Evolutionary conservation across 1,140 invertebrate species (phyloP).

Genomic region (Atta colombica): DNA sequence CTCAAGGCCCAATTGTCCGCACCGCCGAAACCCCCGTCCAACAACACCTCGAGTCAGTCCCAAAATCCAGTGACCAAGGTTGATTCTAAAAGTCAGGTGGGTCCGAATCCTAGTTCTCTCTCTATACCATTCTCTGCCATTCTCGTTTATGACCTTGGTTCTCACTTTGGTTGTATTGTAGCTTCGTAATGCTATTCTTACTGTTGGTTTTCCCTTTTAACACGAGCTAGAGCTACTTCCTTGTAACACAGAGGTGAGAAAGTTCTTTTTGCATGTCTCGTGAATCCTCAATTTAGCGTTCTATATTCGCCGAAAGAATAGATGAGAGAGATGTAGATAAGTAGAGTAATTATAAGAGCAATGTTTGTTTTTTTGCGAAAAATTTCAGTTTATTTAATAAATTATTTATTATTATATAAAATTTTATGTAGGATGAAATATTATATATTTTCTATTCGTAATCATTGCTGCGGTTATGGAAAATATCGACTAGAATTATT

Average conservation of each 20-base stretch:
- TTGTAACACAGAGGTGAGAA: conserved; percentile 36
- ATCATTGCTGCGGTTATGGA: conserved; percentile 16
- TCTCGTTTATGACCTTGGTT: conserved; percentile 77
- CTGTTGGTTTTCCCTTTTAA: conserved; percentile 71
- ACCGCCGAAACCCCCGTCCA: conserved; percentile 88
- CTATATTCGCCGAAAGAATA: not conserved
- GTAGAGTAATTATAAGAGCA: conserved; percentile 24
- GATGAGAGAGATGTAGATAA: conserved; percentile 23
- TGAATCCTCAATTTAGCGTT: conserved; percentile 20
- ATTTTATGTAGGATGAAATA: conserved; percentile 26
- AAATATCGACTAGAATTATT: conserved; percentile 31
- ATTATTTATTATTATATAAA: not conserved
- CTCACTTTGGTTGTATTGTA: conserved; percentile 69
- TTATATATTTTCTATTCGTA: conserved; percentile 28
- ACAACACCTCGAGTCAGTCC: conserved; percentile 79
- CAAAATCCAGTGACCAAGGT: conserved; percentile 86
- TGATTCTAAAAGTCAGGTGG: conserved; percentile 89
- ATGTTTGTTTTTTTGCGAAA: conserved; percentile 5
- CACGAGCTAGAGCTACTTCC: conserved; percentile 33
- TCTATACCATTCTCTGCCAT: conserved; percentile 73
- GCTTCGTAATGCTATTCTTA: conserved; percentile 65
- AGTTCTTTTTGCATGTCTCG: conserved; percentile 65
- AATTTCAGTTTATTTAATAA: not conserved
- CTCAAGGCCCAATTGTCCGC: conserved; percentile 92
- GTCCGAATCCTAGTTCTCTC: conserved; percentile 84